Conservation (phyloP, 2,113 vertebrate genomes). For the Eidolon helvum region DNA sequence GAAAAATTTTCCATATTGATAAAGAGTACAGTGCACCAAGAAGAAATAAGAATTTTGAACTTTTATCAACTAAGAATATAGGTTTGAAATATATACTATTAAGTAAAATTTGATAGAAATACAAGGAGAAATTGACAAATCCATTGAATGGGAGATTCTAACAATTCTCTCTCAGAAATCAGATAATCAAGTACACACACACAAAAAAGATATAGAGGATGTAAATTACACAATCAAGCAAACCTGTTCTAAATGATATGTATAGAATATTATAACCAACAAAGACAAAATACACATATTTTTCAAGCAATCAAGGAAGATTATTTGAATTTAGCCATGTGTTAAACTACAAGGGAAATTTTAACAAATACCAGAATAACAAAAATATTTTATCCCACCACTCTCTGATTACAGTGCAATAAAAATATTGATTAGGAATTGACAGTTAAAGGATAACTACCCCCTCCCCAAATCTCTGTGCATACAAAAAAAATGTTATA, state of each 20-base stretch:
- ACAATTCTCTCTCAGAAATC: neutral
- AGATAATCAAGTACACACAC: neutral
- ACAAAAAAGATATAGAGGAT: neutral
- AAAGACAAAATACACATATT: neutral
- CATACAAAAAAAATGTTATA: neutral
- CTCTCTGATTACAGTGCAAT: neutral
- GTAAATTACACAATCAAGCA: neutral
- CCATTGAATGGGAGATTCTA: neutral
- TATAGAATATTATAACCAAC: neutral
- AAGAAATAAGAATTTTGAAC: conserved; percentile 14
- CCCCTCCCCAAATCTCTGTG: neutral
- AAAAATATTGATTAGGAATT: neutral
- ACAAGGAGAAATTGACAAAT: neutral
- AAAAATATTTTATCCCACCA: neutral
- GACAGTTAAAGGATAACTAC: neutral
- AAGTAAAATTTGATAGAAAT: neutral
- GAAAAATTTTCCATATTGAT: neutral
- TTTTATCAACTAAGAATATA: neutral
- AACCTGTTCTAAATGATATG: neutral
- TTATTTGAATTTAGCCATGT: neutral
- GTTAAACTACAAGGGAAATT: neutral
- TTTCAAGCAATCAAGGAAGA: neutral
- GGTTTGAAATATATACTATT: neutral
- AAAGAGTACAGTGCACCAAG: neutral
- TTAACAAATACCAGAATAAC: neutral